Base-by-base conservation (phyloP, 2,888 invertebrate genomes). In the Hydropsyche betteni region DNA sequence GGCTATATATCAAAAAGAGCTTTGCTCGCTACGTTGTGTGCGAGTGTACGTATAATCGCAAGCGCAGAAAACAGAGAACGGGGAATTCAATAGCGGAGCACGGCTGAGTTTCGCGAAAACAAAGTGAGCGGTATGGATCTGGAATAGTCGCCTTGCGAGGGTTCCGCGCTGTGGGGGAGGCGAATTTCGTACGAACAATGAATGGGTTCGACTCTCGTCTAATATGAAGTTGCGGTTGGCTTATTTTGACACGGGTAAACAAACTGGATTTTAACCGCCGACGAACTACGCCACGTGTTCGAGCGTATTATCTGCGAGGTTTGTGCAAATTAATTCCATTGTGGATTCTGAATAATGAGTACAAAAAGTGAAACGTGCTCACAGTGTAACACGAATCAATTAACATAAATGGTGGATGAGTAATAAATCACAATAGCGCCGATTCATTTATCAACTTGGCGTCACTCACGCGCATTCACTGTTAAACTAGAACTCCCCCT, bases 1-100 rank as follows among this genome's bases (percentile, higher is more conserved):
- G 75, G 77, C 75, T 71, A 75, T 77, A 53, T 72, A 77, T 77
- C 75, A 75, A 77, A 75, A 71, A 74, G 77, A 68, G 74, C 68
- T 74, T 77, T 75, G 69, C 71, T 72, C 24, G 34, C 55, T 33
- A 71, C 55, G 53, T 53, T 14, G 38, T 55, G 52, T 69, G 52
- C 68, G 38, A 55, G 12, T 55, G 16, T 64, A 64, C 34, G 36
- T 64, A 34, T 64, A 34, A 33, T n/a, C 64, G 34, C 64, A 5
- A 12, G 7, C 6, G 55, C 6, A 14, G 33, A 33, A 10, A 34
- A 34, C n/a, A n/a, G n/a, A 64, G 36, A 36, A 12, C n/a, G 53
- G 75, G 64, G 75, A 76, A 78, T 78, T 77, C 69, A 77, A 75
- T 77, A 69, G 76, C 74, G 58, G 58, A 4, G 72, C 70, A 53